A percentile compares a stretch with the other conserved stretches of the same genome.
Conservation (phyloP, 2,113 vertebrate species). For the Alligator sinensis region DNA sequence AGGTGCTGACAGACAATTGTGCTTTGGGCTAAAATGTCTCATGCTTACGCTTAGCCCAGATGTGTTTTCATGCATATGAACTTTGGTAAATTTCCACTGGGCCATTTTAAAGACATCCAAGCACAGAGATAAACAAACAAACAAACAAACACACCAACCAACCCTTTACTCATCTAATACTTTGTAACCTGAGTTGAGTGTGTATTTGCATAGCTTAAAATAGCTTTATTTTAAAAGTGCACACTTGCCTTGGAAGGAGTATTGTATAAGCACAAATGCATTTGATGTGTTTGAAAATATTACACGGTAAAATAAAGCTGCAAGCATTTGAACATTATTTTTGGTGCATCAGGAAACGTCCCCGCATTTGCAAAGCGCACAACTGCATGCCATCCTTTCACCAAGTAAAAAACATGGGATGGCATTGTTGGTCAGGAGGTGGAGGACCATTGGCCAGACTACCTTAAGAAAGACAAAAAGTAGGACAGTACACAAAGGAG, state of each 20-base stretch:
- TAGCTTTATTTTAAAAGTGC: conserved; percentile 36
- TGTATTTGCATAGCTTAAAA: not conserved
- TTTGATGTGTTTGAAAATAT: not conserved
- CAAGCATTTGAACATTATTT: conserved; percentile 37
- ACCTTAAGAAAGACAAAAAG: conserved; percentile 25
- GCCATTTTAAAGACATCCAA: not conserved
- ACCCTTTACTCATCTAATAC: not conserved
- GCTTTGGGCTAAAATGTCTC: not conserved
- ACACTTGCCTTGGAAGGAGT: conserved; percentile 15
- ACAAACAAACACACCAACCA: not conserved
- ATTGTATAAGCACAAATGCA: not conserved
- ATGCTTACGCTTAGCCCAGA: not conserved
- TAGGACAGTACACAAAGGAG: conserved; percentile 21
- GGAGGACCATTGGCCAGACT: not conserved
- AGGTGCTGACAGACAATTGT: not conserved
- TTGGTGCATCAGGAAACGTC: conserved; percentile 10
- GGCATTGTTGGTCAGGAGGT: not conserved
- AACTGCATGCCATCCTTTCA: not conserved
- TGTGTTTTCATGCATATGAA: not conserved
- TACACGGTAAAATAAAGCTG: not conserved
- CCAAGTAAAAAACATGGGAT: not conserved
- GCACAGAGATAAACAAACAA: not conserved
- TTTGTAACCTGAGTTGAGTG: not conserved
- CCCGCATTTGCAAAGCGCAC: conserved; percentile 30
- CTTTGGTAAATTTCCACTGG: not conserved